Evolutionary conservation across 1,140 invertebrate species (phyloP).

Genomic region (Hirudo medicinalis): DNA sequence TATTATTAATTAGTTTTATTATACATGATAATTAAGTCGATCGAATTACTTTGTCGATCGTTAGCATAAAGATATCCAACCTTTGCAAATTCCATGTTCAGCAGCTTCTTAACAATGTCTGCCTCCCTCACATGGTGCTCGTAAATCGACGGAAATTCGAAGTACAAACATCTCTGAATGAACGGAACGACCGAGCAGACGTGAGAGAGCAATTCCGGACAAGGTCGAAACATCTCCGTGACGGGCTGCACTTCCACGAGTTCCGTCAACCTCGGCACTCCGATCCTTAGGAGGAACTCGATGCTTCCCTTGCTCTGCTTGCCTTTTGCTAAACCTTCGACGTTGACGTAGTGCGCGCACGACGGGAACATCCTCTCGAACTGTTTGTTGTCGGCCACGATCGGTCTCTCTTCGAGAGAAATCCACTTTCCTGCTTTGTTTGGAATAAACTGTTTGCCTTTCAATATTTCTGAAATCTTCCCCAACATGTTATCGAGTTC

Average conservation of each 20-base stretch:
- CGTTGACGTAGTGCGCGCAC: too few species aligned
- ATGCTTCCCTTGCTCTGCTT: too few species aligned
- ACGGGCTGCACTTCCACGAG: conserved; percentile 25
- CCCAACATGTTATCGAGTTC: too few species aligned
- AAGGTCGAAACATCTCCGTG: conserved; percentile 28
- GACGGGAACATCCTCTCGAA: conserved; percentile 33
- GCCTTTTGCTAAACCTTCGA: too few species aligned
- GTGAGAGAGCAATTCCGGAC: conserved; percentile 29
- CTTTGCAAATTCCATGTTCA: too few species aligned
- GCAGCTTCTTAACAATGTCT: too few species aligned
- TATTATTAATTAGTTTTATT: too few species aligned
- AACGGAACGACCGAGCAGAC: conserved; percentile 28
- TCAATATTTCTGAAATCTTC: too few species aligned
- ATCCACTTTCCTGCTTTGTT: conserved; percentile 30
- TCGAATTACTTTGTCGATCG: too few species aligned
- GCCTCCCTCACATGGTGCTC: too few species aligned
- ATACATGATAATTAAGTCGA: too few species aligned
- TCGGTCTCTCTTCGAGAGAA: conserved; percentile 27
- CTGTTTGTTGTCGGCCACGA: conserved; percentile 32
- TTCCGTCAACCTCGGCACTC: conserved; percentile 28
- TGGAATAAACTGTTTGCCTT: conserved; percentile 21
- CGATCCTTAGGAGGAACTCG: conserved; percentile 27
- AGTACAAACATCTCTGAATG: conserved; percentile 30
- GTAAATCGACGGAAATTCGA: conserved; percentile 27
- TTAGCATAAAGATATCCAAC: too few species aligned